Evolutionary conservation across 2,888 invertebrate species (phyloP), one percentile per base, ranked within the genome.

Genomic region (Noctua pronuba): DNA sequence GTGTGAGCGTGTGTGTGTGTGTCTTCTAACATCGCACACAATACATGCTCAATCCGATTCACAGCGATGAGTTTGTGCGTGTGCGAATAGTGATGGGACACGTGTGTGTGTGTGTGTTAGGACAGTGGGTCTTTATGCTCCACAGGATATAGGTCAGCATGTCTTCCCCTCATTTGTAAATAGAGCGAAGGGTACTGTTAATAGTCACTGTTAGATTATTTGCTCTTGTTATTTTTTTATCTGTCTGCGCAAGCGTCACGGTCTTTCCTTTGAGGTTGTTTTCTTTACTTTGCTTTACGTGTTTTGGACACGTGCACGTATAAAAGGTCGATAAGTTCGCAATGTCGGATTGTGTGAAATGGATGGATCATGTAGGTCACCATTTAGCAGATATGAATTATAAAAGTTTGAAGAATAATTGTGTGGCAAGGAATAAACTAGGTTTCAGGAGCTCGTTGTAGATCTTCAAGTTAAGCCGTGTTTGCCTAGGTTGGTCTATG

Each of bases 61-160:
- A 75, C 46, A 21, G 52, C 13, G 41, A 62, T 58, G 60, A 38
- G 60, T 79, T 52, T 65, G 13, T 52, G 58, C 62, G 58, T 28
- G 67, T 66, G 72, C 28, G 16, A 81, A 75, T 75, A 75, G 66
- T 81, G 75, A 67, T 52, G 6, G 44, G 73, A 44, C 6, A 28
- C 41, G 64, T n/a, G 11, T 75, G 55, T 73, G 70, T 78, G 89
- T 86, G 75, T 88, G 86, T 83, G 88, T 83, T 86, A 89, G 91
- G 88, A 94, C 93, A 94, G 93, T 92, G 91, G 90, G 90, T 89
- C 95, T 95, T 94, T 95, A 94, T 94, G 88, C 89, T 86, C 76
- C 75, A 89, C 91, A 93, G 92, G 93, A 95, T 94, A 93, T 95
- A 92, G 95, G 95, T 95, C 95, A 95, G 91, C 93, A 85, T 92